Conservation (phyloP, 2,888 invertebrate species). For the Colletes collaris region DNA sequence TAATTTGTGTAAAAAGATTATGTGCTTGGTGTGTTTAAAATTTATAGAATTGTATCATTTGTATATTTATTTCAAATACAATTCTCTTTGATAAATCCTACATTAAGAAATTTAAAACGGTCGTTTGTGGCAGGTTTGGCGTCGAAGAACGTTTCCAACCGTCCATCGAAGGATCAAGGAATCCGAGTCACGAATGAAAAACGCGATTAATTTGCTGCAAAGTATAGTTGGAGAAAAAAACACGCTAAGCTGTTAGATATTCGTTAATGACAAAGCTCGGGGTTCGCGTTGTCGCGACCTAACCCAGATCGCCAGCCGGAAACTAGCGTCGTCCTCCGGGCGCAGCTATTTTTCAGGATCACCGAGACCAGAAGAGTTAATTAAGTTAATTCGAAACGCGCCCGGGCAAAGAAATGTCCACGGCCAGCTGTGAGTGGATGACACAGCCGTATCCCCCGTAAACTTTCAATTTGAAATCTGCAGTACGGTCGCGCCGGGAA, state of each 20-base stretch:
- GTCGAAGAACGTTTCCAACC: too few relatives aligned
- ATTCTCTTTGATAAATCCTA: too few relatives aligned
- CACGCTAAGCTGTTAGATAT: not conserved
- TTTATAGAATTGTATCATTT: too few relatives aligned
- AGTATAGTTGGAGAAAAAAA: constrained; percentile 10
- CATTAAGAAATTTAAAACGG: too few relatives aligned
- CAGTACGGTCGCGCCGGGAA: constrained; percentile 21
- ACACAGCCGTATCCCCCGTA: not conserved
- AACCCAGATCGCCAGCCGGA: not conserved
- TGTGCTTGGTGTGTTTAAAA: too few relatives aligned
- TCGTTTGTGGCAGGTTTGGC: too few relatives aligned
- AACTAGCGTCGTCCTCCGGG: not conserved
- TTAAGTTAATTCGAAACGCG: constrained; percentile 61
- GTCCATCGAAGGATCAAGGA: not conserved
- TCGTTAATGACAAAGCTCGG: not conserved
- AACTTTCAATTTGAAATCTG: constrained; percentile 56
- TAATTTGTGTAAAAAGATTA: too few relatives aligned
- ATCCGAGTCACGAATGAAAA: constrained; percentile 9
- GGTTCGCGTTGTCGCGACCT: not conserved
- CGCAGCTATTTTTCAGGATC: constrained; percentile 11
- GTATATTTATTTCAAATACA: too few relatives aligned
- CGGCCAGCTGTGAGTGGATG: constrained; percentile 1
- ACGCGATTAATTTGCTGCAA: constrained; percentile 1
- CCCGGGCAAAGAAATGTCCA: constrained; percentile 10
- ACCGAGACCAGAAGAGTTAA: constrained; percentile 28